phyloP scores from a whole-genome alignment of 2,797 vertebrate genomes.

The Pygocentrus nattereri region DNA sequence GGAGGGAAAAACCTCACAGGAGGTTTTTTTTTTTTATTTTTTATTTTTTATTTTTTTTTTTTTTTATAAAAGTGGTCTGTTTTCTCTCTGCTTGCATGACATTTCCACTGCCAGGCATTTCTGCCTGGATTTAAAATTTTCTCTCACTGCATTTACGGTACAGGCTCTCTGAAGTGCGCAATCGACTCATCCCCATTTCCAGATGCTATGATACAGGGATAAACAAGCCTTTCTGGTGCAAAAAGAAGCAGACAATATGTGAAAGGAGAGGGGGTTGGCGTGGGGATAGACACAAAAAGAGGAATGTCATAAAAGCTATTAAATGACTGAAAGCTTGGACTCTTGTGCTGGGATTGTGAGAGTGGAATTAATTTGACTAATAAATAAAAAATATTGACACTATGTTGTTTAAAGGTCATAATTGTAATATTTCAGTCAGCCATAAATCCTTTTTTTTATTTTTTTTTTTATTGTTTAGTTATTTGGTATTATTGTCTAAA shows the following conservation, averaged over 20 bases:
- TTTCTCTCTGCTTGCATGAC: background rate
- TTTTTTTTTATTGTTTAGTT: background rate
- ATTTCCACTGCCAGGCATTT: background rate
- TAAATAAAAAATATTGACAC: slow-evolving; percentile 11
- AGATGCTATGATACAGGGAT: background rate
- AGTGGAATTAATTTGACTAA: slow-evolving; percentile 15
- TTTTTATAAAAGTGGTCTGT: no score
- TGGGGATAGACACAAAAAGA: background rate
- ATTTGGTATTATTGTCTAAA: slow-evolving; percentile 25
- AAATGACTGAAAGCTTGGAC: background rate
- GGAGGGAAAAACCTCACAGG: no score
- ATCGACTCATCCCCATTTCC: background rate
- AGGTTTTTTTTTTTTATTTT: no score
- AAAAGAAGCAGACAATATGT: background rate
- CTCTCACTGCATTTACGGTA: background rate
- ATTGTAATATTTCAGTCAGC: slow-evolving; percentile 14
- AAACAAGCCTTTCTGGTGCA: slow-evolving; percentile 1
- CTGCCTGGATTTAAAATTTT: background rate
- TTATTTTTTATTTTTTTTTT: no score
- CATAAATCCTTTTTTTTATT: background rate
- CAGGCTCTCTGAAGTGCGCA: background rate
- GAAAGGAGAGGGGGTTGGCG: background rate
- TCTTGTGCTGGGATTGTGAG: background rate
- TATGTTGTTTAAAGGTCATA: slow-evolving; percentile 22
- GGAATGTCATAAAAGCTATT: slow-evolving; percentile 1